Base-by-base conservation (phyloP, 2,113 vertebrate genomes). In the Calonectris borealis region DNA sequence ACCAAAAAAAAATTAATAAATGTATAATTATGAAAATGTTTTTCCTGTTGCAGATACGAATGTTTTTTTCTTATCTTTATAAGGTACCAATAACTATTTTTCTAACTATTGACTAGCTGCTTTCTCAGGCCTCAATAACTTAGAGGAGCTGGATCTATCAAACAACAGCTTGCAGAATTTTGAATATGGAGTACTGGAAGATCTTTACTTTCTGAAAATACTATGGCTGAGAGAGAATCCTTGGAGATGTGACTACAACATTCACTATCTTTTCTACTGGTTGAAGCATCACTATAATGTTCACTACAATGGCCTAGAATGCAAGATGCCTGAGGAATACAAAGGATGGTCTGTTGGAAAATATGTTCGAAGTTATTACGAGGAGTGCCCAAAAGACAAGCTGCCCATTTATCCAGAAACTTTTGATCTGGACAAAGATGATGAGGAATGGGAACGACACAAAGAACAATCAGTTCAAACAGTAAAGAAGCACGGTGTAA, bases 261-360 rank as follows among this genome's bases (percentile, higher is more conserved):
- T 99, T 94, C 99, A 99, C 97, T 99, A 99, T 96, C 98, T 99
- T 97, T 98, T 99, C 97, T 99, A 99, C 97, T 99, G 99, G 99
- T 96, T 99, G 85, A 99, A 99, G 94, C 99, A 99, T 81, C 99
- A 99, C 94, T 99, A 99, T 17, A 98, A 98, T 0, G 99, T 99
- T 60, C 97, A 97, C 62, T 98, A 99, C 96, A 98, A 94, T 2
- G 99, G 99, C 60, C 98, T 99, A 81, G 98, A 98, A 93, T 99
- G 99, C 97, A 98, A 98, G 79, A 98, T 54, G 34, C 99, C 99
- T 2, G 96, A 95, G 51, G 99, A 99, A 96, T 99, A 99, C 97
- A 98, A 97, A 94, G 99, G 99, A 60, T 99, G 99, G 99, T 97
- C 97, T 9, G 99, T 99, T 7, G 99, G 98, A 69, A 99, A 99